Base-by-base conservation (phyloP, 1,140 invertebrate species). In the Lordiphosa mommai region DNA sequence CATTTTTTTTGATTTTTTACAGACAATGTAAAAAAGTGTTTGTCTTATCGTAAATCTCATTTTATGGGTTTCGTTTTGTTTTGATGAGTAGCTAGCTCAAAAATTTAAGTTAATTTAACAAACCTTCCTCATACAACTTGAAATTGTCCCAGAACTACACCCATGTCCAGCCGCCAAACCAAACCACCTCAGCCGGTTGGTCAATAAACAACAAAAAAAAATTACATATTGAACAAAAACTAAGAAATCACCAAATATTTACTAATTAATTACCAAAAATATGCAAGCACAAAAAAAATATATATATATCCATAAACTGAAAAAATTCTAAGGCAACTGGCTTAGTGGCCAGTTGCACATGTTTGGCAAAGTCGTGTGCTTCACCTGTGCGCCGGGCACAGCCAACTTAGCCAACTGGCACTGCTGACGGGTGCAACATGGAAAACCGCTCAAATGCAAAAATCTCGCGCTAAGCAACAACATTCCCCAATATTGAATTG, bases 221-320 rank as follows among this genome's bases (percentile, higher is more conserved):
- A 66, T 74, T 69, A 56, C n/a, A n/a, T n/a, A n/a, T n/a, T n/a
- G n/a, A n/a, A n/a, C n/a, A n/a, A n/a, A n/a, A n/a, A 49, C 50
- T 34, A 34, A 32, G 30, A 47, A 67, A 56, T 68, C 60, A 52
- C 53, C 55, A 64, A 72, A 84, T 63, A 65, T 57, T 57, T 73
- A 61, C 77, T 82, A 82, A 80, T 80, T 80, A 84, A 84, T 82
- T 82, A 84, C 67, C 63, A 59, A 67, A 82, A 70, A 70, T 69
- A 69, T 69, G 70, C 69, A 65, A 47, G 32, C 58, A 61, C 40
- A 17, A 14, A 23, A 44, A 30, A 66, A 66, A 61, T 40, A 10
- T 9, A 23, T 44, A 30, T 66, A 66, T 38, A 38, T 37, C n/a
- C 8, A 47, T 46, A n/a, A n/a, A n/a, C n/a, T n/a, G 33, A 51